phyloP scores from a whole-genome alignment of 2,113 vertebrate genomes.

The Aplodontia rufa region DNA sequence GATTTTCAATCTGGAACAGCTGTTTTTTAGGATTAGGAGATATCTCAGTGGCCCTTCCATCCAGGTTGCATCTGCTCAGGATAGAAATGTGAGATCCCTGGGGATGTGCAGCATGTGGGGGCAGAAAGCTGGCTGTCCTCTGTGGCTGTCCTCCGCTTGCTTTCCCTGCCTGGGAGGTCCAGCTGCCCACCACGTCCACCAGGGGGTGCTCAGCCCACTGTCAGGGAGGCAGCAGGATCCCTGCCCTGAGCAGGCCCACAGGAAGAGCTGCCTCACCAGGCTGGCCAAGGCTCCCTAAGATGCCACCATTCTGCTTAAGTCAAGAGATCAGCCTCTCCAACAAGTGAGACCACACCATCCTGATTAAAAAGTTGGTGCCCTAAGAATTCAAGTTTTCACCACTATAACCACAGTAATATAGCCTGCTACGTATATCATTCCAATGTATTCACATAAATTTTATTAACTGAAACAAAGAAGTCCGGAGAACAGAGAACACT shows the following conservation, averaged over 20 bases:
- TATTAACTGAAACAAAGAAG: not conserved
- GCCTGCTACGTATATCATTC: not conserved
- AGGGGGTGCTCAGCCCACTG: conserved; percentile 60
- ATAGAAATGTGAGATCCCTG: accelerated
- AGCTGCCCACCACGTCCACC: not conserved
- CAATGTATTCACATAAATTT: not conserved
- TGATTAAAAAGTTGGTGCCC: not conserved
- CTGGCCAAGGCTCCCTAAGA: accelerated
- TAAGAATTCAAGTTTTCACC: not conserved
- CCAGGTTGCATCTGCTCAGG: accelerated
- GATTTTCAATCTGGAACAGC: not conserved
- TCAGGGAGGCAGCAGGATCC: not conserved
- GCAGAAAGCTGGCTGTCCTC: no score
- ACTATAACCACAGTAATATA: not conserved
- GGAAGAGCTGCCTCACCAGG: accelerated
- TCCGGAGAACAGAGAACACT: not conserved
- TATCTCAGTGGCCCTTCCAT: accelerated
- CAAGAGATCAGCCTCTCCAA: not conserved
- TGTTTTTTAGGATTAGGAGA: not conserved
- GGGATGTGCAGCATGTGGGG: accelerated
- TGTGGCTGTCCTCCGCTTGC: accelerated
- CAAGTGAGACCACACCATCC: not conserved
- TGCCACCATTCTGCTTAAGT: accelerated
- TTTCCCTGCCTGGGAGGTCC: no score
- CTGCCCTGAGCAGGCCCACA: not conserved